Percentiles rank a stretch among this genome's conserved stretches.
Conservation (phyloP, 2,888 invertebrate genomes). For the Glomeris marginata region DNA sequence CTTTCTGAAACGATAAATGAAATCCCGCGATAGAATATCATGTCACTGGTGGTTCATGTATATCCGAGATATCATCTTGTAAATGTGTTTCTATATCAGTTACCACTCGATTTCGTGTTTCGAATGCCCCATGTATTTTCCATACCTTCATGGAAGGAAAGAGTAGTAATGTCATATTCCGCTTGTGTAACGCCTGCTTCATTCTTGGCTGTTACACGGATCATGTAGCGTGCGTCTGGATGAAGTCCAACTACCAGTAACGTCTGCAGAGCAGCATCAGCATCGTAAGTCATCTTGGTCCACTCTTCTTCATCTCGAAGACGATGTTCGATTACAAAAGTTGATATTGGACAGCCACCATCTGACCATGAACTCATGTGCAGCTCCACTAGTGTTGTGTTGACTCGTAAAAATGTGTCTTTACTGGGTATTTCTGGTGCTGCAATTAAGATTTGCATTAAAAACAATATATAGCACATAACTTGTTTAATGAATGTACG, state of each 20-base stretch:
- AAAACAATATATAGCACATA: neutral
- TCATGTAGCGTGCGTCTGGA: constrained; percentile 53
- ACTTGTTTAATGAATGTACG: neutral
- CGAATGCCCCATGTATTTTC: no score
- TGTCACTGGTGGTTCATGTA: no score
- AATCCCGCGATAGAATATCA: no score
- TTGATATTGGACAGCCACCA: constrained; percentile 65
- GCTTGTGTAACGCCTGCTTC: constrained; percentile 54
- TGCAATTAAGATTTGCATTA: constrained; percentile 23
- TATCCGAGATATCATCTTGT: no score
- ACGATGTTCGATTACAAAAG: constrained; percentile 52
- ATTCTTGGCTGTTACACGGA: constrained; percentile 52
- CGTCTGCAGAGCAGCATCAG: constrained; percentile 34
- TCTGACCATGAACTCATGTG: constrained; percentile 71
- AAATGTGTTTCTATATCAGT: no score
- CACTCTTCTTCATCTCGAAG: constrained; percentile 32
- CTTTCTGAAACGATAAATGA: no score
- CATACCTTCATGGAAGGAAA: constrained; percentile 50
- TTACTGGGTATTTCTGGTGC: constrained; percentile 56
- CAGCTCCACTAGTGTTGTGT: constrained; percentile 60
- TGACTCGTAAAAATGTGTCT: constrained; percentile 61
- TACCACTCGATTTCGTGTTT: no score
- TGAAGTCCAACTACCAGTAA: constrained; percentile 44
- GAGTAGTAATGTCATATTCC: constrained; percentile 55
- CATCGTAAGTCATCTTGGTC: constrained; percentile 40